Evolutionary conservation across 1,140 invertebrate genomes (phyloP).

Genomic region (Elysia chlorotica): DNA sequence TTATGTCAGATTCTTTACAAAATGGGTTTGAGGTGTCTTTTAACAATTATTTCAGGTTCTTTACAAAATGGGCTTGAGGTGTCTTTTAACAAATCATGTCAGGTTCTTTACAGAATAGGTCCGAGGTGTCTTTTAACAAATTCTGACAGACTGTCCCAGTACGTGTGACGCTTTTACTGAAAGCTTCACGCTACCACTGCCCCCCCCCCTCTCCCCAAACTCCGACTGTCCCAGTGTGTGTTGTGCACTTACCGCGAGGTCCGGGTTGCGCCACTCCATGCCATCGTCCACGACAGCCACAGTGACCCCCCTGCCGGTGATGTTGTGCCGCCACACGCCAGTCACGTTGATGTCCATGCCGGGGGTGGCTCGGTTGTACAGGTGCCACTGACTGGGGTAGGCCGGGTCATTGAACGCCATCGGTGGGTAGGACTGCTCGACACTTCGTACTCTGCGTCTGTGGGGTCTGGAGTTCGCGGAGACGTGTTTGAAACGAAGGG

Average conservation of each 20-base stretch:
- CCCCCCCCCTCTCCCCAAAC: no score
- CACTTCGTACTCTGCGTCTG: background rate
- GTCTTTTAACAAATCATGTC: no score
- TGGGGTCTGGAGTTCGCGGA: background rate
- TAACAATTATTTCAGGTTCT: no score
- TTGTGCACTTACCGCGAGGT: slow-evolving; percentile 7
- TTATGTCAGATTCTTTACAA: no score
- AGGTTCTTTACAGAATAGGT: no score
- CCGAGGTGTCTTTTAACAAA: no score
- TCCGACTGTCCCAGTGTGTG: no score
- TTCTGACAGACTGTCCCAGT: no score
- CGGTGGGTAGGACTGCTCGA: background rate
- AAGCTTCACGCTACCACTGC: no score
- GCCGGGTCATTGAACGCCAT: slow-evolving; percentile 45
- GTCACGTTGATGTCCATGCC: slow-evolving; percentile 60
- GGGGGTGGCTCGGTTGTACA: slow-evolving; percentile 34
- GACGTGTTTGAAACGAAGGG: background rate
- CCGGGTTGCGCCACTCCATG: slow-evolving; percentile 24
- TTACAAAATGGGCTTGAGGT: no score
- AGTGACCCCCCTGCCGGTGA: slow-evolving; percentile 58
- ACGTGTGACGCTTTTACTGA: no score
- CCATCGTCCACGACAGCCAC: slow-evolving; percentile 63
- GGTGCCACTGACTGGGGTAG: slow-evolving; percentile 55
- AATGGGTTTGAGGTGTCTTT: no score
- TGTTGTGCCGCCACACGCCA: slow-evolving; percentile 52